These are phyloP conservation scores for Caenorhabditis japonica DNA, from an alignment of 2,888 invertebrate species.

Conservation along the genomic window DNA sequence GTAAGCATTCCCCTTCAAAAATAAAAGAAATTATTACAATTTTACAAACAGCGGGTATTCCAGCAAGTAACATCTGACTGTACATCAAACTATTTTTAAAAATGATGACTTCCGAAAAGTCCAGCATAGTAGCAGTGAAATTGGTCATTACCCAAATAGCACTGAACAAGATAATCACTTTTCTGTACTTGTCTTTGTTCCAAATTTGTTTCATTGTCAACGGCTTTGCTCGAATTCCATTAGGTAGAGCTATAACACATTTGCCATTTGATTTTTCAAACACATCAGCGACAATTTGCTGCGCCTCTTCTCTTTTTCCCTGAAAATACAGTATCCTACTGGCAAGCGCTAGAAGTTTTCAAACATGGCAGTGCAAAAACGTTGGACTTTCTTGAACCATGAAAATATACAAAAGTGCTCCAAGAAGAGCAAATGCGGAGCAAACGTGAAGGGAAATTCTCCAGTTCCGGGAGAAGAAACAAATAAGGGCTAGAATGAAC, in stretches of 20 bases:
- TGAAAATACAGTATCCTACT: constrained; percentile 3
- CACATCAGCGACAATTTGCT: constrained; percentile 14
- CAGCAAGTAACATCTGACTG: constrained; percentile 48
- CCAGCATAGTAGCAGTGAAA: constrained; percentile 47
- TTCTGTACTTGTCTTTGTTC: constrained; percentile 43
- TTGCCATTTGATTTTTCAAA: constrained; percentile 30
- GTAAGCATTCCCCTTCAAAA: background rate
- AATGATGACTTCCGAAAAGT: constrained; percentile 45
- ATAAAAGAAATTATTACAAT: constrained; percentile 3
- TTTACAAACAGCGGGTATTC: constrained; percentile 37
- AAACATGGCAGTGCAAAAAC: constrained; percentile 44
- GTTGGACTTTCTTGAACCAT: constrained; percentile 51
- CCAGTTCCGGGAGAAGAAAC: constrained; percentile 48
- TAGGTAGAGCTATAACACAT: constrained; percentile 32
- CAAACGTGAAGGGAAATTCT: constrained; percentile 46
- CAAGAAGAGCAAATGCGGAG: constrained; percentile 27
- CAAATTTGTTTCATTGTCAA: constrained; percentile 39
- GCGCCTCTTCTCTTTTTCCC: constrained; percentile 28
- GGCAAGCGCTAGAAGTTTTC: background rate
- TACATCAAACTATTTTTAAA: constrained; percentile 27
- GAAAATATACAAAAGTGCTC: constrained; percentile 29
- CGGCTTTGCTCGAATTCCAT: constrained; percentile 23
- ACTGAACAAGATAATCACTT: constrained; percentile 40
- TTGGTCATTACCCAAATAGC: constrained; percentile 52
- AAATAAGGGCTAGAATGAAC: constrained; percentile 44